Evolutionary conservation across 2,888 invertebrate genomes (phyloP).

Genomic region (Spicauda simplicius): DNA sequence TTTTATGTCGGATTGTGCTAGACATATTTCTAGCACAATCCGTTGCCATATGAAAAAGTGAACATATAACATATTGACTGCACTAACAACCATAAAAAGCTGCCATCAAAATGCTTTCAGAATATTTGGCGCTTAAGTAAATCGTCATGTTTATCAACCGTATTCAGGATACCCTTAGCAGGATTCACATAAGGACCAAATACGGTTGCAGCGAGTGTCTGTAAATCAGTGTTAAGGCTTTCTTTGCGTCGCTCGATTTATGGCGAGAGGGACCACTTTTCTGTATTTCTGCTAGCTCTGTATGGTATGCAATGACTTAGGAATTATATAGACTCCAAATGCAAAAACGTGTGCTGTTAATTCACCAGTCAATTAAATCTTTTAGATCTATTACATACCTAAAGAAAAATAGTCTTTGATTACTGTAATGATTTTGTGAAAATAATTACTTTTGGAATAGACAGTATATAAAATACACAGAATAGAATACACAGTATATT

Average conservation of each 20-base stretch:
- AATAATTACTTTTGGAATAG: too few relatives aligned
- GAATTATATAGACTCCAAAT: neutral
- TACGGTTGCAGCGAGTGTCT: constrained; percentile 59
- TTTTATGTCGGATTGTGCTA: too few relatives aligned
- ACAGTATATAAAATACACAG: too few relatives aligned
- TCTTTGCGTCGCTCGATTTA: constrained; percentile 71
- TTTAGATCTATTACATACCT: too few relatives aligned
- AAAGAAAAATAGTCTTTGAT: too few relatives aligned
- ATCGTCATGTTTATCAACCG: neutral
- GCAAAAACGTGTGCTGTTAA: neutral
- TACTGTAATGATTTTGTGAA: too few relatives aligned
- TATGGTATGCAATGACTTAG: constrained; percentile 15
- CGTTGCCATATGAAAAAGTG: too few relatives aligned
- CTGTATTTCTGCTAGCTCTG: constrained; percentile 50
- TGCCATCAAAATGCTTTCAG: neutral
- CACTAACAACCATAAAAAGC: neutral
- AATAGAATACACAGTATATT: too few relatives aligned
- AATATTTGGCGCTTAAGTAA: neutral
- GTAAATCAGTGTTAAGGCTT: constrained; percentile 78
- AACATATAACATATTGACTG: too few relatives aligned
- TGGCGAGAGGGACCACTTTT: constrained; percentile 60
- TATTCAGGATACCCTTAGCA: neutral
- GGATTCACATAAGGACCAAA: constrained; percentile 34
- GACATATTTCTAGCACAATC: too few relatives aligned
- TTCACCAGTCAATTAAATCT: too few relatives aligned